phyloP scores from a whole-genome alignment of 2,113 vertebrate genomes.

The Osmerus eperlanus region DNA sequence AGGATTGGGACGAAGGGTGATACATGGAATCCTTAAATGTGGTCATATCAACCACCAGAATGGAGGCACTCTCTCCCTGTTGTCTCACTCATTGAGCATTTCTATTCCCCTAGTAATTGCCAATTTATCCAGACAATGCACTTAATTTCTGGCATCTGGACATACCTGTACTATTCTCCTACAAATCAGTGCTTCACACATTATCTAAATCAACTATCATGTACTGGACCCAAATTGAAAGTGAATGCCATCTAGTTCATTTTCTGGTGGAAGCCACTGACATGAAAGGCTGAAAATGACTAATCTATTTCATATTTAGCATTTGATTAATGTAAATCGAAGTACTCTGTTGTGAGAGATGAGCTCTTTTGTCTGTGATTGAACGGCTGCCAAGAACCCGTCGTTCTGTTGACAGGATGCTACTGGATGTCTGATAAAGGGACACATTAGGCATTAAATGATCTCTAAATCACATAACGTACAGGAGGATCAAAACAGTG shows the following conservation, averaged over 20 bases:
- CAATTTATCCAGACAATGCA: background rate
- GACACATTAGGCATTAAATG: constrained; percentile 35
- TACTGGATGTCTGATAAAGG: constrained; percentile 34
- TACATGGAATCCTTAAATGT: background rate
- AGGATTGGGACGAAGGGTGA: too few species aligned
- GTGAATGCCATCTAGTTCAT: constrained; percentile 1
- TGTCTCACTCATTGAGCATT: background rate
- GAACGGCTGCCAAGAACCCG: constrained; percentile 24
- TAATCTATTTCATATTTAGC: constrained; percentile 31
- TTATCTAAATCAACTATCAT: constrained; percentile 8
- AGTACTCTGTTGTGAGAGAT: constrained; percentile 4
- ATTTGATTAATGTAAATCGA: constrained; percentile 26
- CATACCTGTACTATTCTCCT: constrained; percentile 5
- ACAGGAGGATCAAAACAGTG: constrained; percentile 16
- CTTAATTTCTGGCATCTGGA: constrained; percentile 6
- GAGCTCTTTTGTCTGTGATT: constrained; percentile 28
- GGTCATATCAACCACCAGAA: background rate
- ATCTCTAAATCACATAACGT: constrained; percentile 33
- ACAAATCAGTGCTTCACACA: constrained; percentile 9
- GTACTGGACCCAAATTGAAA: background rate
- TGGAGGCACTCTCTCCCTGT: background rate
- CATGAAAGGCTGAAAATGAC: constrained; percentile 16
- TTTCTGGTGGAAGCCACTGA: constrained; percentile 6
- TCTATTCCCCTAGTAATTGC: background rate
- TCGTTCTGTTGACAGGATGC: constrained; percentile 21